These are phyloP conservation scores for Sebastolobus altivelis DNA, from an alignment of 2,797 vertebrate genomes.

Conservation along the genomic window DNA sequence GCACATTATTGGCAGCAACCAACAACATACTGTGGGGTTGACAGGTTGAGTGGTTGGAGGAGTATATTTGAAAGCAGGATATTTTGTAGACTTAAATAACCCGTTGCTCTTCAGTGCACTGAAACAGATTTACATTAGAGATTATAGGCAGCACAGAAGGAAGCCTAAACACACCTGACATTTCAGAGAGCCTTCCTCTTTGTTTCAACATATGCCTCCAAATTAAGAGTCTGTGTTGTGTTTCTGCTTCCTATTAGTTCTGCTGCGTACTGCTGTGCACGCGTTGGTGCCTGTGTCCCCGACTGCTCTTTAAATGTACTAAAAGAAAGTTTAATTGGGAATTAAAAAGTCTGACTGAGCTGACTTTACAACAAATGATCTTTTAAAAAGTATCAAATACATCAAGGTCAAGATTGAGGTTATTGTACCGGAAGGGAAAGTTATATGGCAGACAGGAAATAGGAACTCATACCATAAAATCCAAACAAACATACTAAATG, in stretches of 20 bases:
- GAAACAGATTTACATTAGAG: background rate
- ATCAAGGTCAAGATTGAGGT: constrained; percentile 13
- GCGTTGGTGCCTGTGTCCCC: background rate
- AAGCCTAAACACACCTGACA: background rate
- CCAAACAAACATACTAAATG: background rate
- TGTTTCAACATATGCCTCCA: background rate
- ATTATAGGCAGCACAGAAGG: background rate
- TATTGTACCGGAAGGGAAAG: background rate
- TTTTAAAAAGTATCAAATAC: constrained; percentile 19
- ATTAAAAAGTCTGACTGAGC: constrained; percentile 3
- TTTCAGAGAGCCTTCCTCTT: background rate
- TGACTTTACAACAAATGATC: constrained; percentile 10
- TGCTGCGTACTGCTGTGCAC: background rate
- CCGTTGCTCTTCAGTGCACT: background rate
- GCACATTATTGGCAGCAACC: constrained; percentile 30
- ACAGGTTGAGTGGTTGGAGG: constrained; percentile 38
- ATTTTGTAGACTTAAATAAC: constrained; percentile 4
- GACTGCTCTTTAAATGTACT: background rate
- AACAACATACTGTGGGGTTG: background rate
- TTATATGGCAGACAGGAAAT: background rate
- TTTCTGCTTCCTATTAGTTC: constrained; percentile 4
- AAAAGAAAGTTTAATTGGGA: background rate
- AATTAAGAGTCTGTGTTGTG: background rate
- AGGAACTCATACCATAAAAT: background rate
- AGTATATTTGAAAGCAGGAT: constrained; percentile 20